Evolutionary conservation across 2,113 vertebrate genomes (phyloP), one percentile per base, ranked within the genome.

Genomic region (Proterorhinus semilunaris): DNA sequence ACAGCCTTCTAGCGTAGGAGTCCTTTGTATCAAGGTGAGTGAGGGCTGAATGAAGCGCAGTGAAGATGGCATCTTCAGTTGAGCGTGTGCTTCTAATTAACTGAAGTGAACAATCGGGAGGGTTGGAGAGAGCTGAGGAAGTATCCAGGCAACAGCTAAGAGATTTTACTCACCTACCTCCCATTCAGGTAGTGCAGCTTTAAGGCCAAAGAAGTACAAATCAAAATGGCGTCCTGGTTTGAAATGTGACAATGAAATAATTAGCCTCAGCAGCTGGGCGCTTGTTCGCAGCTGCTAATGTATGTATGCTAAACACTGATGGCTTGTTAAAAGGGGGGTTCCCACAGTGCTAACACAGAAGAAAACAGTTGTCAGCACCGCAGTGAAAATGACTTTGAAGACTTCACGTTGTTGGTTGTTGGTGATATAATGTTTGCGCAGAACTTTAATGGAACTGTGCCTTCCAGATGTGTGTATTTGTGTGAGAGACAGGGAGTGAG

Each of bases 211-310:
- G 2, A 17, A 58, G 12, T 13, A 58, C 13, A 11, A 42, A 58
- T 12, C 27, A 58, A 42, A 7, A 71, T 42, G 27, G 36, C 66
- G 21, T 45, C 11, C 62, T 61, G 50, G 11, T 54, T 70, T 62
- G 66, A 53, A 47, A 48, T 73, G 16, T 80, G 44, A 63, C 62
- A 76, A 75, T 47, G 16, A 71, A 64, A 61, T 71, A 72, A 84
- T 83, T 78, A 80, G 58, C 63, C 46, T 68, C 54, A 63, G 8
- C 70, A 71, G 77, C 73, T 82, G 72, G 70, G 75, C 15, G 46
- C 66, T 66, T 44, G 63, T 54, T 49, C 72, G 74, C 58, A 68
- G 69, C 58, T 74, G 68, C 27, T 48, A 65, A 65, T 66, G 45
- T 57, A 72, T 65, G 51, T 11, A 45, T 27, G 36, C 21, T 62